Conservation (phyloP, 2,797 vertebrate species). For the Protonibea diacanthus region DNA sequence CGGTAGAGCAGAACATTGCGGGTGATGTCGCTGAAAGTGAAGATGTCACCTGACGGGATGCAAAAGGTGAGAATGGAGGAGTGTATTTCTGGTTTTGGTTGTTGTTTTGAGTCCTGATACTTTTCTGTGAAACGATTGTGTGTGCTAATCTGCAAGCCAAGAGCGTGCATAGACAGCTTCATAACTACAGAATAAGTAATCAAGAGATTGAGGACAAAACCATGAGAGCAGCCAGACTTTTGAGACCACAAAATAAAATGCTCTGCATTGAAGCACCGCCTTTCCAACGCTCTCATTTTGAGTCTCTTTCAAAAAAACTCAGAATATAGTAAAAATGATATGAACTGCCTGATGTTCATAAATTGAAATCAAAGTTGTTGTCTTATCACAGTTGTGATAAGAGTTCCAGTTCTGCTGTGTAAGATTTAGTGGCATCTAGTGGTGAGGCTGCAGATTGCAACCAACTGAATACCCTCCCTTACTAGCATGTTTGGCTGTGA, state of each 20-base stretch:
- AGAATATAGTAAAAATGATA: background rate
- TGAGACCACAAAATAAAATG: background rate
- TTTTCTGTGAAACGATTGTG: too few species aligned
- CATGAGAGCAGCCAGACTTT: background rate
- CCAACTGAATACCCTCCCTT: too few species aligned
- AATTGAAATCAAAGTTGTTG: too few species aligned
- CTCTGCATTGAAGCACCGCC: too few species aligned
- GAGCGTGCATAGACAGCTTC: background rate
- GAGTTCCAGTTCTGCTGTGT: too few species aligned
- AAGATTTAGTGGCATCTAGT: too few species aligned
- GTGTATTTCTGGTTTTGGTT: background rate
- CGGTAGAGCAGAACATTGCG: constrained; percentile 89
- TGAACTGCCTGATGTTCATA: background rate
- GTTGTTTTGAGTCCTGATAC: background rate
- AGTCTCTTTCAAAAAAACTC: background rate
- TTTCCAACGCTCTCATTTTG: background rate
- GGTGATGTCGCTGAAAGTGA: constrained; percentile 92
- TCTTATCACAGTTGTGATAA: too few species aligned
- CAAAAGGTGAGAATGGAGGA: background rate
- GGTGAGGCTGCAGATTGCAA: too few species aligned
- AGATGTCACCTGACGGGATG: constrained; percentile 87
- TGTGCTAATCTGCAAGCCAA: background rate
- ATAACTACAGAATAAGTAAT: background rate
- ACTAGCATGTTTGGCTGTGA: too few species aligned
- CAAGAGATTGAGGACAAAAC: background rate